phyloP scores from a whole-genome alignment of 2,888 invertebrate species.

The Philonicus albiceps region DNA sequence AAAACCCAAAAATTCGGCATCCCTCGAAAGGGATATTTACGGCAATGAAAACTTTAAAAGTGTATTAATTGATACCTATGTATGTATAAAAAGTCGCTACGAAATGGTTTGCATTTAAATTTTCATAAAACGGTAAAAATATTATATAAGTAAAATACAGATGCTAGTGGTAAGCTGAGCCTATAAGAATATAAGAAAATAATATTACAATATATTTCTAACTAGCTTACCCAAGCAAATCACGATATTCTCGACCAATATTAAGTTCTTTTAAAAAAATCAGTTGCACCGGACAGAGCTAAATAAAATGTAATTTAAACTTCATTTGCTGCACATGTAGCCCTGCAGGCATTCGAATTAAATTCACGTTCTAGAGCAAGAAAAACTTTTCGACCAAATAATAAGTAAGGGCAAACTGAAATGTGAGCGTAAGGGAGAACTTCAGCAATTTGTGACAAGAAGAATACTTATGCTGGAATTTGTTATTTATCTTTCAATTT shows the following conservation, averaged over 20 bases:
- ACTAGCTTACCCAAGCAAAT: neutral
- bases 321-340: neutral
- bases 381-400: neutral
- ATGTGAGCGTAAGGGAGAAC: neutral
- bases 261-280: neutral
- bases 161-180: neutral
- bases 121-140: no score
- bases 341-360: constrained; percentile 5
- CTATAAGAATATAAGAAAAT: neutral
- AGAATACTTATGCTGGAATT: neutral
- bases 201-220: neutral
- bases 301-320: neutral
- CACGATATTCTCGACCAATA: neutral
- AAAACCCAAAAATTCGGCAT: no score
- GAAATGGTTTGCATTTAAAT: no score
- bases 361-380: neutral
- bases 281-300: neutral
- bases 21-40: no score
- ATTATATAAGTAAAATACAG: no score
- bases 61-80: no score
- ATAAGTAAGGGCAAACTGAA: neutral
- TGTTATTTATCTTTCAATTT: neutral
- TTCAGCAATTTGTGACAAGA: neutral
- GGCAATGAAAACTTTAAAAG: no score
- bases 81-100: no score